Evolutionary conservation across 2,113 vertebrate species (phyloP).

Genomic region (Hymenochirus boettgeri): DNA sequence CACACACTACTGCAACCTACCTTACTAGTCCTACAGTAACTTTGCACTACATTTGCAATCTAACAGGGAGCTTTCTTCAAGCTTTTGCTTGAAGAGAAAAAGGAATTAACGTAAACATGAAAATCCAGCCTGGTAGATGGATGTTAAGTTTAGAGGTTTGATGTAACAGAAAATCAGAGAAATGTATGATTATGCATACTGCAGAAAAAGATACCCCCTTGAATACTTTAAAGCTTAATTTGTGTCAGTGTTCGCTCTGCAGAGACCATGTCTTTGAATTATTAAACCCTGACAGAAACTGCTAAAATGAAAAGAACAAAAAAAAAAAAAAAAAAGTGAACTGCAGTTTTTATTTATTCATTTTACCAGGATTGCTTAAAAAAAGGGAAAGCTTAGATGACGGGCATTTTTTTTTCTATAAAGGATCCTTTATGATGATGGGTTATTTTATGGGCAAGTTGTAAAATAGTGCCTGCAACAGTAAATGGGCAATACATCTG

Average conservation of each 20-base stretch:
- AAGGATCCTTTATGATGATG: too few species aligned
- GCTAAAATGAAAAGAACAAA: constrained; percentile 33
- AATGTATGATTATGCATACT: constrained; percentile 42
- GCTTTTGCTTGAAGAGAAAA: constrained; percentile 7
- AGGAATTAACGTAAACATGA: constrained; percentile 10
- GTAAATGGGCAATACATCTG: too few species aligned
- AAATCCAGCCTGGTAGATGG: constrained; percentile 28
- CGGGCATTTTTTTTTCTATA: too few species aligned
- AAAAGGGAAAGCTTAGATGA: constrained; percentile 7
- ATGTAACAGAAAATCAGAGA: constrained; percentile 40
- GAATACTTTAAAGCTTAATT: constrained; percentile 41
- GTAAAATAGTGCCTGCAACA: too few species aligned
- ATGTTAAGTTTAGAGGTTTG: constrained; percentile 33
- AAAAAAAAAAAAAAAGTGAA: constrained; percentile 17
- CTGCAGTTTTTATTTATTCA: constrained; percentile 33
- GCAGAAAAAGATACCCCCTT: constrained; percentile 36
- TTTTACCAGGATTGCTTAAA: constrained; percentile 22
- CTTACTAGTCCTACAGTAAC: neutral
- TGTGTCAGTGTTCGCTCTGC: constrained; percentile 35
- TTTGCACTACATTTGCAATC: neutral
- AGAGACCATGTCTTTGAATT: constrained; percentile 33
- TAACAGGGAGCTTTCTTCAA: constrained; percentile 14
- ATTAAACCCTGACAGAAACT: constrained; percentile 40
- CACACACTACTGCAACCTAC: too few species aligned
- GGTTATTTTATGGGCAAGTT: too few species aligned